These are phyloP conservation scores for Heliornis fulica DNA, from an alignment of 2,113 vertebrate genomes.

Conservation along the genomic window DNA sequence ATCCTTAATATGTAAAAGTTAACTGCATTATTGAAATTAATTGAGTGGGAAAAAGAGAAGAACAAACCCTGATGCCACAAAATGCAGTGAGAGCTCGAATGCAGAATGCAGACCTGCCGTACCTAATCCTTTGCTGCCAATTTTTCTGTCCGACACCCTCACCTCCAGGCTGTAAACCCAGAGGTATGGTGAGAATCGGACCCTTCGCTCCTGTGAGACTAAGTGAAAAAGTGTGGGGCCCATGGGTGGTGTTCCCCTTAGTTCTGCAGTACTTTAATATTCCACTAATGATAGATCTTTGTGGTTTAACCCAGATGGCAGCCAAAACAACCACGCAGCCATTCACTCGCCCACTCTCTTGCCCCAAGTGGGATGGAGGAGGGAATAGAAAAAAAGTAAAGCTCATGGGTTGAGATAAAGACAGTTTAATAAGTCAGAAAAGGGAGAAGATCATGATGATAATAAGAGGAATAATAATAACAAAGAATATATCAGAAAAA, in stretches of 20 bases:
- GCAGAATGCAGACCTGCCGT: not conserved
- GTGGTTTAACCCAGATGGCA: too few relatives aligned
- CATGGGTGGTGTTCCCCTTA: not conserved
- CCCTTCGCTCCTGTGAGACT: not conserved
- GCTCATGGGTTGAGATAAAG: too few relatives aligned
- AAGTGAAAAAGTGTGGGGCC: not conserved
- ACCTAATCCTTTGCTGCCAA: not conserved
- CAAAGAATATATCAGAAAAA: too few relatives aligned
- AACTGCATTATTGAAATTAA: not conserved
- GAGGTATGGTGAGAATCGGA: not conserved
- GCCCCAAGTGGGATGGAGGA: too few relatives aligned
- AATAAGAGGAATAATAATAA: too few relatives aligned
- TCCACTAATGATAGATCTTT: not conserved
- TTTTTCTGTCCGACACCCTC: not conserved
- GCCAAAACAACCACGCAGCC: too few relatives aligned
- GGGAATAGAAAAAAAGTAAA: too few relatives aligned
- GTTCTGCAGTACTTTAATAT: not conserved
- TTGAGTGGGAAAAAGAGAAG: not conserved
- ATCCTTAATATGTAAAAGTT: not conserved
- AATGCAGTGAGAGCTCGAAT: not conserved
- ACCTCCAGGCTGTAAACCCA: not conserved
- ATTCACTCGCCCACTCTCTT: too few relatives aligned
- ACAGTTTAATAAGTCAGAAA: too few relatives aligned
- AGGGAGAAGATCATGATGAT: too few relatives aligned
- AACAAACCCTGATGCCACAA: not conserved